phyloP scores from a whole-genome alignment of 2,113 vertebrate genomes.

The Dermatemys mawii region DNA sequence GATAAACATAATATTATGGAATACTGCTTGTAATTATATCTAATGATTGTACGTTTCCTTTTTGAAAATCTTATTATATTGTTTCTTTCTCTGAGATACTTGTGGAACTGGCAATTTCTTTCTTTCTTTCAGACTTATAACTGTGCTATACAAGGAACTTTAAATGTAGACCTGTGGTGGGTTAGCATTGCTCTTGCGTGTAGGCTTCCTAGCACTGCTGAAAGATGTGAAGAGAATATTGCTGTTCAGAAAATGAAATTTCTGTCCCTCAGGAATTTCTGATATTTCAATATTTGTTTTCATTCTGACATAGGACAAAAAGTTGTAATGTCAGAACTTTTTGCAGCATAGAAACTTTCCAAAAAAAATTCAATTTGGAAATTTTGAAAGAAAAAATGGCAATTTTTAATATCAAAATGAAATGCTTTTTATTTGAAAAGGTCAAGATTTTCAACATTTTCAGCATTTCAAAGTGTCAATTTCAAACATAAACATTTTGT shows the following conservation, averaged over 20 bases:
- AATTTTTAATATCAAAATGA: not conserved
- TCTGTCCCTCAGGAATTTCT: not conserved
- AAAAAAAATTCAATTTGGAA: no score
- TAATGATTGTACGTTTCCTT: constrained; percentile 32
- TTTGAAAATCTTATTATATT: not conserved
- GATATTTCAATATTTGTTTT: accelerated
- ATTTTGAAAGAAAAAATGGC: no score
- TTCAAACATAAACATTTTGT: no score
- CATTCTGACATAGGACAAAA: not conserved
- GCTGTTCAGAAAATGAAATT: not conserved
- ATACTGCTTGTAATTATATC: constrained; percentile 47
- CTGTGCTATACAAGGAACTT: constrained; percentile 2
- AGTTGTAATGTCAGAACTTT: not conserved
- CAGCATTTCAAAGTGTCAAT: not conserved
- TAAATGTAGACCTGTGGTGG: not conserved
- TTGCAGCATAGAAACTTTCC: not conserved
- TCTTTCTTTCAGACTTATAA: not conserved
- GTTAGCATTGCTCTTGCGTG: not conserved
- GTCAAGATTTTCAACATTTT: not conserved
- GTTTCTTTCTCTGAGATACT: not conserved
- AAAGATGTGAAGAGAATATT: not conserved
- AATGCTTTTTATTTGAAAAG: not conserved
- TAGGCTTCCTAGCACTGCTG: not conserved
- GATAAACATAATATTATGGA: constrained; percentile 35
- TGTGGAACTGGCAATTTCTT: not conserved